phyloP scores from a whole-genome alignment of 2,113 vertebrate genomes.

The Heterotilapia buettikoferi region DNA sequence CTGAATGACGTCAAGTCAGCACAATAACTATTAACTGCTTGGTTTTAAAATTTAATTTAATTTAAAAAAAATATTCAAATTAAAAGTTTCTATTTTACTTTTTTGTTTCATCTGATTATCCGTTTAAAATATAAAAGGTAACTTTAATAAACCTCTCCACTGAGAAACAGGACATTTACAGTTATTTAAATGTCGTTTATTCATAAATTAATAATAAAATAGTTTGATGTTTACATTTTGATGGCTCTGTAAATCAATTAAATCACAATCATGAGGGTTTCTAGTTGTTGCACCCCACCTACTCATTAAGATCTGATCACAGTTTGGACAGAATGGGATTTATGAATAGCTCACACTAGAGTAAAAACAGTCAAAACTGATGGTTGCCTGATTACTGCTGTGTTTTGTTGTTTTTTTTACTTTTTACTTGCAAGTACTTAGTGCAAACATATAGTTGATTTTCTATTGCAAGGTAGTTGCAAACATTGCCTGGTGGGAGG shows the following conservation, averaged over 20 bases:
- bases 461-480: background rate
- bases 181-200: background rate
- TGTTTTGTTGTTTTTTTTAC: background rate
- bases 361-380: background rate
- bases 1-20: background rate
- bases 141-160: background rate
- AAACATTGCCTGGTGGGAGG: background rate
- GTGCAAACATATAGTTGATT: background rate
- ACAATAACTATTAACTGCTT: background rate
- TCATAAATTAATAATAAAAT: background rate
- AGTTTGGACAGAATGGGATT: background rate
- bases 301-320: background rate
- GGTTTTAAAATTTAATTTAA: background rate
- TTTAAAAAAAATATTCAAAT: accelerated
- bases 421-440: background rate
- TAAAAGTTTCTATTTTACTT: background rate
- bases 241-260: background rate
- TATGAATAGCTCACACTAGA: background rate
- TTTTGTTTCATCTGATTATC: accelerated
- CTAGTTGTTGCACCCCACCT: background rate
- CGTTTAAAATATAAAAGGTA: background rate
- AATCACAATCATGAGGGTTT: background rate
- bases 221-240: background rate
- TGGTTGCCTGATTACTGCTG: background rate
- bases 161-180: background rate